A percentile compares a stretch with the other conserved stretches of the same genome.
phyloP scores from a whole-genome alignment of 2,113 vertebrate species.

The Cisticola juncidis region DNA sequence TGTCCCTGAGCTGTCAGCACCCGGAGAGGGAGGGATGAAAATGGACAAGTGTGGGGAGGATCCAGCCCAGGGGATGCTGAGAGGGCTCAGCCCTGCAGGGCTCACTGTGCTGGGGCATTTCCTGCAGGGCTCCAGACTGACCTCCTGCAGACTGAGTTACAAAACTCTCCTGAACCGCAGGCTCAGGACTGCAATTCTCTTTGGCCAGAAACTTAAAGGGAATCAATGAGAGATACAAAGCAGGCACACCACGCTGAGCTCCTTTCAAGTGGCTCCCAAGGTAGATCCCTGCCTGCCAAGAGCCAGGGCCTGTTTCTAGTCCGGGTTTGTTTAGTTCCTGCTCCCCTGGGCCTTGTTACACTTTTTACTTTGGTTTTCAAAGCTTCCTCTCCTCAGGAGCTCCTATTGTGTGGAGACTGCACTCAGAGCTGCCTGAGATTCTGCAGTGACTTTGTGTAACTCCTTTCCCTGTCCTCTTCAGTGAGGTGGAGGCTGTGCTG shows the following conservation, averaged over 20 bases:
- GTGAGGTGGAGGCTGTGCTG: too few species aligned
- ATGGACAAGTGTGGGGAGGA: accelerated
- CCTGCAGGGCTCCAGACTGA: neutral
- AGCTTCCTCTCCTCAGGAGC: neutral
- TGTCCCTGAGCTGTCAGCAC: neutral
- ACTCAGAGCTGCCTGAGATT: neutral
- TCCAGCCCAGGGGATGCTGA: accelerated
- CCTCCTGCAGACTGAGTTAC: neutral
- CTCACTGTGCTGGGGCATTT: accelerated
- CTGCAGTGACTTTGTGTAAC: neutral
- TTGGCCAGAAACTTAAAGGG: neutral
- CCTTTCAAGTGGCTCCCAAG: neutral
- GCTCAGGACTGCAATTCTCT: neutral
- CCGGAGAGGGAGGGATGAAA: neutral
- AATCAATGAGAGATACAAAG: neutral
- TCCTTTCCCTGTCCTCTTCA: neutral
- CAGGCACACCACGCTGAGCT: neutral
- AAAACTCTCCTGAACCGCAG: neutral
- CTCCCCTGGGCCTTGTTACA: neutral
- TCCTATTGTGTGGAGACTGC: neutral
- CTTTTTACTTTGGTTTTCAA: neutral
- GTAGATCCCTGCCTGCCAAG: neutral
- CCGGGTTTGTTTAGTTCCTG: neutral
- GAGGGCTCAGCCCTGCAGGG: neutral
- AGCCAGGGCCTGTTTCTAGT: neutral